Base-by-base conservation (phyloP, 2,797 vertebrate genomes). In the Amblyopsis hoosieri region DNA sequence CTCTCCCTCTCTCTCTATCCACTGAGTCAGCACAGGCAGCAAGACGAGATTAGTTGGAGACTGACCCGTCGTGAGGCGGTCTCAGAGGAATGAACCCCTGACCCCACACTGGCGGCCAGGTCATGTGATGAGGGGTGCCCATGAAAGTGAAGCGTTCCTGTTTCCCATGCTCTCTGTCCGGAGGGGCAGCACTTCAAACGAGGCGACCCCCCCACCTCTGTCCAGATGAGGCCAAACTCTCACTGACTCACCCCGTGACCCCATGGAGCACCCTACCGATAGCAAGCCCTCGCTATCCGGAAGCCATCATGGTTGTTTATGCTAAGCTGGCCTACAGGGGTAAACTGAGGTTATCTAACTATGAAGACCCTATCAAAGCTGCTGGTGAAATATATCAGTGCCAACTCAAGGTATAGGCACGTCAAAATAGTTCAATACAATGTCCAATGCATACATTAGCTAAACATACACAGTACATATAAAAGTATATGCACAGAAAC, bases 301-400 rank as follows among this genome's bases (percentile, higher is more conserved):
- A 85, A 78, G 81, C 72, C 49, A 58, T 13, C 73, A 78, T 56
- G 83, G 71, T 84, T 85, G 79, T 85, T 89, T 81, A 80, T 85
- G 72, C 81, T 74, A 63, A 77, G 72, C 66, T 70, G 80, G 79
- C 81, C 79, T 2, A 29, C 23, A 29, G 72, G 76, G 81, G 80
- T 88, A 69, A 87, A 57, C 69, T 74, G 76, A 82, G 89, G 82
- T 88, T 85, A 84, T 85, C 82, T 67, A 79, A 85, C 71, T 80
- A 45, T 74, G 71, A 60, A 81, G 51, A 64, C 50, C 60, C 49
- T 60, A 63, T 77, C 3, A 13, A 71, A 79, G 64, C 78, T 55
- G 3, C n/a, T 15, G 5, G 15, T n/a, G 49, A 49, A 77, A 72
- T 59, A 62, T 69, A 73, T 67, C 68, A 54, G 23, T 47, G 45